Base-by-base conservation (phyloP, 2,888 invertebrate genomes). In the Lumbricus terrestris region DNA sequence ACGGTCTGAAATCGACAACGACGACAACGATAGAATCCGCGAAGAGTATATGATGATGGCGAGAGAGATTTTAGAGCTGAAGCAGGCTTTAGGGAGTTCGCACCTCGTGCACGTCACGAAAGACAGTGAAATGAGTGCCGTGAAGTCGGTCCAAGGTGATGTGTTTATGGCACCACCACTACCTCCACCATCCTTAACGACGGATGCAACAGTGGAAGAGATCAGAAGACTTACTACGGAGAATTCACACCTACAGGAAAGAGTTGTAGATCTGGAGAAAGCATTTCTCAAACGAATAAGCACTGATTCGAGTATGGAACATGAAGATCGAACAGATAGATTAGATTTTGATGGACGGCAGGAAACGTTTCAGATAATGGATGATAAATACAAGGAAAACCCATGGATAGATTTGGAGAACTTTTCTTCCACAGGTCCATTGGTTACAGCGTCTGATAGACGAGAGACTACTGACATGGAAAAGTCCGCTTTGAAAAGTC, bases 221-320 rank as follows among this genome's bases (percentile, higher is more conserved):
- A 35, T 85, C 35, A 35, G 34, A 37, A 85, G 35, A 85, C 91
- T 90, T 16, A 83, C 47, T 4, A 16, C 37, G 8, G 90, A 90
- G 40, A 90, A 90, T 82, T 8, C 69, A 82, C 82, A 34, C 40
- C 38, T 90, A 34, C 34, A 38, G n/a, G 85, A 90, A 33, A 83
- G 82, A 37, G 47, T 90, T 38, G 33, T n/a, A n/a, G 34, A 37
- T n/a, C 37, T 89, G 37, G 47, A 89, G 35, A 69, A 82, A 35
- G 85, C 35, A 23, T 85, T 85, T 15, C 34, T 85, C 34, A 85
- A 34, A 37, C 6, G 85, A 85, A 85, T 85, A 34, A 85, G 37
- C 34, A 37, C 23, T 18, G 18, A 85, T 85, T 34, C 85, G 18
- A 37, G 85, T 33, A 6, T 37, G 2, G 35, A 83, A 35, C 83